These are phyloP conservation scores for Baronia brevicornis DNA, from an alignment of 2,888 invertebrate species.

Conservation along the genomic window DNA sequence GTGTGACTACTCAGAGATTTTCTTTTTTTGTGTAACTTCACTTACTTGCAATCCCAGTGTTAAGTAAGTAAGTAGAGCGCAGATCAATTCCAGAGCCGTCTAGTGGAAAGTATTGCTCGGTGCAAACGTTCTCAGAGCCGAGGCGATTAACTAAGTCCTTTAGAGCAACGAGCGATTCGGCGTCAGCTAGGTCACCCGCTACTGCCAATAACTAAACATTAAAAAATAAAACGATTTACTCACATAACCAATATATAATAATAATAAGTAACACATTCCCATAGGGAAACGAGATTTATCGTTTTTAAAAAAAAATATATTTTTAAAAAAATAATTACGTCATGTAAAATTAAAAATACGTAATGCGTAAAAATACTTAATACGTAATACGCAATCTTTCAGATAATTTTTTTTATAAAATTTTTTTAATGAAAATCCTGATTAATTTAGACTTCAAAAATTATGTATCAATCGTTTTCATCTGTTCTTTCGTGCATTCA, in stretches of 20 bases:
- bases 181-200: conserved; percentile 93
- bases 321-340: background rate
- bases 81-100: conserved; percentile 89
- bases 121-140: conserved; percentile 90
- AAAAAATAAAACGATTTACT: background rate
- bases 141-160: conserved; percentile 94
- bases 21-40: no score
- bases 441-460: no score
- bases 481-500: no score
- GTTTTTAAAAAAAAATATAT: no score
- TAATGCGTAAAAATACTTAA: no score
- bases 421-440: no score
- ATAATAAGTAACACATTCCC: background rate
- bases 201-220: conserved; percentile 81
- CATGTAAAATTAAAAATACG: no score
- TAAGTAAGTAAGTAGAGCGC: conserved; percentile 93
- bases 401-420: no score
- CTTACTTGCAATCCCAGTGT: conserved; percentile 88
- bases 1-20: no score
- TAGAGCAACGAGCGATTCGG: conserved; percentile 90
- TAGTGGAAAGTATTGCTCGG: conserved; percentile 93
- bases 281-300: background rate
- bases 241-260: background rate
- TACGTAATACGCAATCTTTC: no score
- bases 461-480: no score